These are phyloP conservation scores for Eurystomus gularis DNA, from an alignment of 2,113 vertebrate genomes.

Conservation along the genomic window DNA sequence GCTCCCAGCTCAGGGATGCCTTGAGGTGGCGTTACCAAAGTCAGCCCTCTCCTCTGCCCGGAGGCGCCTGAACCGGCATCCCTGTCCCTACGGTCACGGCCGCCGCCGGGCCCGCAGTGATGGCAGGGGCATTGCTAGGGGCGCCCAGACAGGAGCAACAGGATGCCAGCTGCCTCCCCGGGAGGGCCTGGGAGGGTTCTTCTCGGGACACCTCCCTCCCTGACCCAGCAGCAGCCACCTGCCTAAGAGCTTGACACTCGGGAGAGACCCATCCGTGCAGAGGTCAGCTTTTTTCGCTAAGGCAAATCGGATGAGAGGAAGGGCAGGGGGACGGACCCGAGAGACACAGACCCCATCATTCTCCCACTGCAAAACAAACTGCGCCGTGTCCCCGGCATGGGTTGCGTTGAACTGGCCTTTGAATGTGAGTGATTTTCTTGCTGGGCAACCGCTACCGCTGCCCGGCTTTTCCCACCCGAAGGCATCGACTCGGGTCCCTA, in stretches of 20 bases:
- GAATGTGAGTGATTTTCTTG: background rate
- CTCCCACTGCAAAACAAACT: background rate
- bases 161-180: background rate
- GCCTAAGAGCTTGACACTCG: background rate
- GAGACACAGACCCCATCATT: background rate
- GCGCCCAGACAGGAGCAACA: background rate
- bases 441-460: background rate
- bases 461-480: background rate
- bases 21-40: background rate
- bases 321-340: no score
- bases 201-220: background rate
- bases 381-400: background rate
- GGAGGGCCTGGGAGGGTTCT: background rate
- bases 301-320: background rate
- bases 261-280: background rate
- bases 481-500: no score
- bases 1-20: background rate
- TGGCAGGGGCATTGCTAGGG: background rate
- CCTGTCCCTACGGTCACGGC: background rate
- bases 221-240: background rate
- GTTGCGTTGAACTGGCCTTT: background rate
- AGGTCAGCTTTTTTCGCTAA: background rate
- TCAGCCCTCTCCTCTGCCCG: background rate
- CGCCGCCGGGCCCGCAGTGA: background rate
- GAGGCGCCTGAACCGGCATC: background rate